Evolutionary conservation across 2,113 vertebrate species (phyloP).

Genomic region (Rhagologus leucostigma): DNA sequence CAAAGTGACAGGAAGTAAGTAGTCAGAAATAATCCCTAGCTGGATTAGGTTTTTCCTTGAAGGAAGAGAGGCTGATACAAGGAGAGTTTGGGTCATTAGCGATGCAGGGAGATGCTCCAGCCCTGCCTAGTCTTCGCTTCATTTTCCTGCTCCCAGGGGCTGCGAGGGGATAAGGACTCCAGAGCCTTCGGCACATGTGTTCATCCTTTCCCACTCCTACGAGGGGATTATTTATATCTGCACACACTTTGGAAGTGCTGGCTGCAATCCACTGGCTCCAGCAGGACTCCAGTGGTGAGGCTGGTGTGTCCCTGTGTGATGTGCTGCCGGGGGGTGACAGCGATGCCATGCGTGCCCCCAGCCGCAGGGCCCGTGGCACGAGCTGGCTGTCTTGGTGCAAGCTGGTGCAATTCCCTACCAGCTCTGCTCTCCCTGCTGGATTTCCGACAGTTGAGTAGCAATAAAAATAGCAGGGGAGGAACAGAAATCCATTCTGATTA

Average conservation of each 20-base stretch:
- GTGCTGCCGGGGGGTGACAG: neutral
- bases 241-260: neutral
- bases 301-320: rapidly evolving
- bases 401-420: neutral
- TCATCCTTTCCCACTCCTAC: constrained; percentile 27
- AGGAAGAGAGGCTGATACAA: neutral
- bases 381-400: rapidly evolving
- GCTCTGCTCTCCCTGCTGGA: neutral
- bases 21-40: constrained; percentile 54
- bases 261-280: neutral
- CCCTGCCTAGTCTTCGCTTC: neutral
- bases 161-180: neutral
- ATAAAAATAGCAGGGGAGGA: neutral
- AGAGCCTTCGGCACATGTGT: neutral
- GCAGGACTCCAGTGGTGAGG: neutral
- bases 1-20: constrained; percentile 29
- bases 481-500: neutral
- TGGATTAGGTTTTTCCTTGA: constrained; percentile 55
- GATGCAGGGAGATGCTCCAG: neutral
- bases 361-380: rapidly evolving
- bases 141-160: neutral
- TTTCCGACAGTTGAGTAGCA: neutral
- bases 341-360: rapidly evolving
- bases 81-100: neutral
- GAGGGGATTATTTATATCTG: constrained; percentile 42